phyloP scores from a whole-genome alignment of 2,797 vertebrate genomes.

The Syngnathus acus region DNA sequence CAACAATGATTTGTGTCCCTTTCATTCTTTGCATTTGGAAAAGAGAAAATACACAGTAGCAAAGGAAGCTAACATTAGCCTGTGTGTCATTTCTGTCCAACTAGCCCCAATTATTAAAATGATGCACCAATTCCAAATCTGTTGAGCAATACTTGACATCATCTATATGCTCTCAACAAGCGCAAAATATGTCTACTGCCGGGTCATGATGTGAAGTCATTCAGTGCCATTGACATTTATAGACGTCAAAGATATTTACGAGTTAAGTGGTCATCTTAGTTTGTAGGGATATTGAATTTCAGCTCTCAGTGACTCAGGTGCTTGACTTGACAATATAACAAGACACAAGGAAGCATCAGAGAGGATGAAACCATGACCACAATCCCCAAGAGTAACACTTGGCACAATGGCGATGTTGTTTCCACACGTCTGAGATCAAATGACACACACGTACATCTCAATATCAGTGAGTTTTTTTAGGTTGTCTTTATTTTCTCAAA shows the following conservation, averaged over 20 bases:
- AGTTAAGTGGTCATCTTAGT: not conserved
- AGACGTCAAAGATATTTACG: too few relatives aligned
- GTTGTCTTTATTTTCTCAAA: not conserved
- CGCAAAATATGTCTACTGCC: too few relatives aligned
- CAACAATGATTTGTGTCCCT: not conserved
- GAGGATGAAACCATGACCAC: slow-evolving; percentile 35
- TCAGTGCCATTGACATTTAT: too few relatives aligned
- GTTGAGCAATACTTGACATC: not conserved
- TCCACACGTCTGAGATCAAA: slow-evolving; percentile 39
- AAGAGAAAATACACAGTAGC: not conserved
- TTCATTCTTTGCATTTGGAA: not conserved
- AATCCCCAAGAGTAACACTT: slow-evolving; percentile 24
- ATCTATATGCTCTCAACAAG: not conserved
- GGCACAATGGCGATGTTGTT: slow-evolving; percentile 40
- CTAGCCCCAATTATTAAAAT: not conserved
- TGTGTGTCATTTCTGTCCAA: not conserved
- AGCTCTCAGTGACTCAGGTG: not conserved
- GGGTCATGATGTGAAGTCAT: too few relatives aligned
- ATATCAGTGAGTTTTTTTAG: slow-evolving; percentile 7
- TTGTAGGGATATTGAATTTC: not conserved
- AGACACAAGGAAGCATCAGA: slow-evolving; percentile 15
- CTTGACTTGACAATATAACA: slow-evolving; percentile 8
- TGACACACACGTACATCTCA: slow-evolving; percentile 17
- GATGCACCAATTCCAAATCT: not conserved
- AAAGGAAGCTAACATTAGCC: not conserved